Conservation (phyloP, 2,113 vertebrate species). For the Solenodon paradoxus region DNA sequence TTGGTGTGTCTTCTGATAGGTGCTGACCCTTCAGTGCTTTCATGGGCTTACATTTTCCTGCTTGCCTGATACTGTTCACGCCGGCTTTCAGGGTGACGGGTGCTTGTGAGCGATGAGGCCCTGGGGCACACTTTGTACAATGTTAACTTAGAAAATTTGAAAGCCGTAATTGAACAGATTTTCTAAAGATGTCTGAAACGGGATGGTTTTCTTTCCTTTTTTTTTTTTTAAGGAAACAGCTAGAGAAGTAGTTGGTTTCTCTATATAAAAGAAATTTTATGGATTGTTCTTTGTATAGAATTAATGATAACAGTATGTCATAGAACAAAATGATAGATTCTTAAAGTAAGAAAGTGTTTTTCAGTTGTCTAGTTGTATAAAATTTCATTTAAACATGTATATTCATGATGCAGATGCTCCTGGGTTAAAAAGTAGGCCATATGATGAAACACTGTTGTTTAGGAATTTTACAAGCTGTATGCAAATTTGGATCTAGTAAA, state of each 20-base stretch:
- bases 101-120: neutral
- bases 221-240: neutral
- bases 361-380: neutral
- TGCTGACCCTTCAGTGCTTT: neutral
- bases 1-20: neutral
- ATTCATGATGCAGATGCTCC: neutral
- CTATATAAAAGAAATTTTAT: slow-evolving; percentile 13
- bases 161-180: neutral
- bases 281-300: neutral
- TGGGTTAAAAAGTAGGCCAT: neutral
- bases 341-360: neutral
- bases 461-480: slow-evolving; percentile 13
- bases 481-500: slow-evolving; percentile 36
- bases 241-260: slow-evolving; percentile 7
- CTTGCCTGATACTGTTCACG: neutral
- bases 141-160: neutral
- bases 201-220: neutral
- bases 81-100: neutral
- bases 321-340: slow-evolving; percentile 35
- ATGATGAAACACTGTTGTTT: neutral
- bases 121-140: neutral
- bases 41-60: neutral
- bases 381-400: slow-evolving; percentile 49
- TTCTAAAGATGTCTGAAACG: slow-evolving; percentile 3
- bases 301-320: neutral